Evolutionary conservation across 2,888 invertebrate genomes (phyloP).

Genomic region (Gonocerus acuteangulatus): DNA sequence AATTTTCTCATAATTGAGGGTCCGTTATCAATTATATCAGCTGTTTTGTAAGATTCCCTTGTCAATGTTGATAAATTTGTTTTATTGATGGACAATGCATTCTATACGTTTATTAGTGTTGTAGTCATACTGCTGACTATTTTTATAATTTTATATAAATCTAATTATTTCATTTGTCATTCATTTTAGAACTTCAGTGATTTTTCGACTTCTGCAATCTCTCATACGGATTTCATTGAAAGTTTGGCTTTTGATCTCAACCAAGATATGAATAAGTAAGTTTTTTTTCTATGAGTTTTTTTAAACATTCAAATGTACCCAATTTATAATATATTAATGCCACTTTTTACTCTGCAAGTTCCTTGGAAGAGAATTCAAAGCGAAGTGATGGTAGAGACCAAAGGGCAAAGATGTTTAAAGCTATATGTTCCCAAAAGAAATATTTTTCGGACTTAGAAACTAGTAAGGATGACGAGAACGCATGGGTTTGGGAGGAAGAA

Average conservation of each 20-base stretch:
- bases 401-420: constrained; percentile 54
- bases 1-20: too few species aligned
- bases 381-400: constrained; percentile 39
- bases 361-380: constrained; percentile 47
- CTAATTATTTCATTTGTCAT: too few species aligned
- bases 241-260: constrained; percentile 54
- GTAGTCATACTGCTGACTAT: too few species aligned
- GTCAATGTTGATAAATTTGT: too few species aligned
- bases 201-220: constrained; percentile 54
- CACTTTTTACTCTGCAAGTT: constrained; percentile 43
- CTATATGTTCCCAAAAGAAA: constrained; percentile 45
- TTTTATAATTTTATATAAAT: too few species aligned
- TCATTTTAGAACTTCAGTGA: constrained; percentile 46
- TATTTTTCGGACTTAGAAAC: constrained; percentile 2
- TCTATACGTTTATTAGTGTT: too few species aligned
- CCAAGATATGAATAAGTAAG: constrained; percentile 49
- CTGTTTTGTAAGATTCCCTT: too few species aligned
- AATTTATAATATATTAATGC: constrained; percentile 33
- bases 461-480: not conserved
- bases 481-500: not conserved
- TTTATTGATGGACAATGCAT: too few species aligned
- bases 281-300: constrained; percentile 28
- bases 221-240: constrained; percentile 54
- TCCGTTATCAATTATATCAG: too few species aligned
- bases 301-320: constrained; percentile 23